These are phyloP conservation scores for Meganola albula DNA, from an alignment of 2,888 invertebrate species.

Conservation along the genomic window DNA sequence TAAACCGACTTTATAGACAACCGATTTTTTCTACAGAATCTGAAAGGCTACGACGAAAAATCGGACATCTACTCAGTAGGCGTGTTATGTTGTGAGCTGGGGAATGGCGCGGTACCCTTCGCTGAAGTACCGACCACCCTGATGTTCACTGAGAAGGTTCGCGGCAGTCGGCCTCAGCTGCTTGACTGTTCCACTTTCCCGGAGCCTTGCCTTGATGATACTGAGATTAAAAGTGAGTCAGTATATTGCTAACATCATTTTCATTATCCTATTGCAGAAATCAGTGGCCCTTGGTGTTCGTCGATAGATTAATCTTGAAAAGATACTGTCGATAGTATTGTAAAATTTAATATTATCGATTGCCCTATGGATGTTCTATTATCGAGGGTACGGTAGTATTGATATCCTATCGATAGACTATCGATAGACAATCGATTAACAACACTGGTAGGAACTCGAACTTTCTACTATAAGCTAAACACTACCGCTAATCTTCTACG, in stretches of 20 bases:
- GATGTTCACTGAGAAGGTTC: conserved; percentile 93
- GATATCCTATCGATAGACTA: no score
- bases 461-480: no score
- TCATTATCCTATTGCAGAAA: not conserved
- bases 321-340: no score
- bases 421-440: no score
- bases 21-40: conserved; percentile 78
- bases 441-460: no score
- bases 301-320: no score
- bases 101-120: conserved; percentile 93
- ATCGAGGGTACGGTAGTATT: no score
- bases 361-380: no score
- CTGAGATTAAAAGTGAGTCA: conserved; percentile 57
- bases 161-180: conserved; percentile 86
- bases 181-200: conserved; percentile 85
- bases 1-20: no score
- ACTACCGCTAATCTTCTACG: no score
- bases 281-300: no score
- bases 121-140: conserved; percentile 90
- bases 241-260: not conserved
- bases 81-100: conserved; percentile 90
- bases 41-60: conserved; percentile 91
- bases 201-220: conserved; percentile 58
- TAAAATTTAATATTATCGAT: no score
- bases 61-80: conserved; percentile 96